Conservation (phyloP, 1,140 invertebrate species). For the Drosophila guanche region DNA sequence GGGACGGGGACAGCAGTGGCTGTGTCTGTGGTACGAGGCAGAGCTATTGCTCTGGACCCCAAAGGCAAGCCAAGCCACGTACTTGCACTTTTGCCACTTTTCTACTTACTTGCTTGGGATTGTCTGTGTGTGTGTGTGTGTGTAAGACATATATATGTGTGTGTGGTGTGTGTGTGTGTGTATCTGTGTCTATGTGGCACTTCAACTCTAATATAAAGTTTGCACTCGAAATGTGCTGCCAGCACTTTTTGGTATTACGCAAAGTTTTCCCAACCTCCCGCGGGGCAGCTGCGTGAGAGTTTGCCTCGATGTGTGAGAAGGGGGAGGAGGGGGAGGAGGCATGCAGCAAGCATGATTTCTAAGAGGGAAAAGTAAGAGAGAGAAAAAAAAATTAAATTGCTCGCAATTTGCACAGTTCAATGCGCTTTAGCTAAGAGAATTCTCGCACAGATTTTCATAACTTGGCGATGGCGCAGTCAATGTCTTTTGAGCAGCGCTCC, state of each 20-base stretch:
- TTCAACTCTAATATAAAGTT: slow-evolving; percentile 82
- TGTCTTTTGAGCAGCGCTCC: slow-evolving; percentile 45
- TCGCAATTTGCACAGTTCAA: slow-evolving; percentile 82
- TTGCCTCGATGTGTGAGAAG: slow-evolving; percentile 1
- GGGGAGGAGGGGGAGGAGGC: slow-evolving; percentile 17
- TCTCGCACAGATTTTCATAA: slow-evolving; percentile 81
- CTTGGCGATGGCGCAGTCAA: slow-evolving; percentile 64
- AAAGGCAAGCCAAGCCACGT: slow-evolving; percentile 58
- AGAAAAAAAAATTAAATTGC: slow-evolving; percentile 76
- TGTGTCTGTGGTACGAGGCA: background rate
- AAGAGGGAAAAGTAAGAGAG: slow-evolving; percentile 2
- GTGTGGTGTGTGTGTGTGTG: slow-evolving; percentile 23
- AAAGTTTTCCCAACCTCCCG: slow-evolving; percentile 66
- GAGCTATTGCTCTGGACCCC: background rate
- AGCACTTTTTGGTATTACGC: slow-evolving; percentile 81
- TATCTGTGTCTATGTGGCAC: slow-evolving; percentile 61
- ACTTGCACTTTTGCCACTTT: slow-evolving; percentile 72
- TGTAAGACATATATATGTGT: slow-evolving; percentile 10
- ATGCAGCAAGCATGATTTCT: slow-evolving; percentile 13
- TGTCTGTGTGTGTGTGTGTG: slow-evolving; percentile 5
- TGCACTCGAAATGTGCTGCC: slow-evolving; percentile 79
- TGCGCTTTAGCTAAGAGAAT: slow-evolving; percentile 74
- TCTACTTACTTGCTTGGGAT: slow-evolving; percentile 62
- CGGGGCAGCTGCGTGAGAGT: slow-evolving; percentile 46
- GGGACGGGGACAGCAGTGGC: background rate